Evolutionary conservation across 2,888 invertebrate species (phyloP), one percentile per base, ranked within the genome.

Genomic region (Mylabris sibirica): DNA sequence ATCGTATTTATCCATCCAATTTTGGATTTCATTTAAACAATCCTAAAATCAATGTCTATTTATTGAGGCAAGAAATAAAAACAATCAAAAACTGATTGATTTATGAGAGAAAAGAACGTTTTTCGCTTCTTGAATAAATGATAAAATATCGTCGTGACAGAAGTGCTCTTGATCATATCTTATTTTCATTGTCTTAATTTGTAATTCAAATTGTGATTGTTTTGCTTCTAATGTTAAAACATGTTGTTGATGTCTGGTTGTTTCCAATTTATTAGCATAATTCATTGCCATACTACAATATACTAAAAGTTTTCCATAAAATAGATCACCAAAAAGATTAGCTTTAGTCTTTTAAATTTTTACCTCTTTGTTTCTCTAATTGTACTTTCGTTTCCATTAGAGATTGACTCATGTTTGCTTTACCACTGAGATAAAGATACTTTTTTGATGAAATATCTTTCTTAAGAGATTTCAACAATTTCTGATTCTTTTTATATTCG

Each of bases 1-100:
- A 17, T 65, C 65, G 30, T 65, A 60, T 14, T 17, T 30, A 9
- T 65, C 65, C 65, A 65, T 65, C 60, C 60, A 65, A 12, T 60
- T 26, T 60, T 65, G 60, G n/a, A 65, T 65, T 22, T 60, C 30
- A 35, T 65, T 35, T 8, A 26, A 17, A 30, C 49, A 65, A 41
- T 60, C 65, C 65, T 65, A 30, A 8, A 44, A 65, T 14, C 9
- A 35, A 17, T 9, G 20, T 17, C 8, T 17, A 4, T 11, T 60
- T 60, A 14, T 30, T 30, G 30, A 30, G 8, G 8, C 4, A 30
- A 30, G 4, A 26, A 9, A 35, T 60, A 4, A 60, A 6, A 49
- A n/a, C 20, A 49, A 49, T 20, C 20, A 2, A 20, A 11, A 3
- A 0, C n/a, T 4, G 44, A n/a, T 44, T 44, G 4, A 8, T n/a